These are phyloP conservation scores for Biston stratarius DNA, from an alignment of 2,888 invertebrate species.

Conservation along the genomic window DNA sequence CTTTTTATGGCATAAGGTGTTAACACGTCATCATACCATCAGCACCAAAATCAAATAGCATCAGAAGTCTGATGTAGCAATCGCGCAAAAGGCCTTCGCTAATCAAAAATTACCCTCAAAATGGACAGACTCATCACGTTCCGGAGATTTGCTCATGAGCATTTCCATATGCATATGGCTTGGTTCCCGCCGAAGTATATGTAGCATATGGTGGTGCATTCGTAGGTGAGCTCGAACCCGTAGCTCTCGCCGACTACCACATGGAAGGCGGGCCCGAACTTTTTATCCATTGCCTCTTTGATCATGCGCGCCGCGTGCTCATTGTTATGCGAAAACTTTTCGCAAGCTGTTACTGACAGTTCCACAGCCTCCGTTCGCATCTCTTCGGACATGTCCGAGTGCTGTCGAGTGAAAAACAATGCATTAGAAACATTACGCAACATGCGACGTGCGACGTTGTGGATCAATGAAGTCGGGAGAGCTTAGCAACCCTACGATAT, in stretches of 20 bases:
- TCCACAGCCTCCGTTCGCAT: slow-evolving; percentile 96
- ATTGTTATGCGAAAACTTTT: slow-evolving; percentile 95
- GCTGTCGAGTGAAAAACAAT: slow-evolving; percentile 82
- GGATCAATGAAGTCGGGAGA: too few relatives aligned
- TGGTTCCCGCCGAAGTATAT: slow-evolving; percentile 97
- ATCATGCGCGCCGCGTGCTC: slow-evolving; percentile 97
- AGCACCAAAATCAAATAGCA: not conserved
- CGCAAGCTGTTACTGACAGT: slow-evolving; percentile 96
- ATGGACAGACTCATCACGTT: slow-evolving; percentile 1
- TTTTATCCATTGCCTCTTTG: slow-evolving; percentile 98
- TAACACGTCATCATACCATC: not conserved
- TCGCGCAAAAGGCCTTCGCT: slow-evolving; percentile 6
- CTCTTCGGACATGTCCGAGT: slow-evolving; percentile 97
- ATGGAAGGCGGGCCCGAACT: slow-evolving; percentile 97
- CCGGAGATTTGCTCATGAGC: slow-evolving; percentile 82
- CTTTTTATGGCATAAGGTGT: slow-evolving; percentile 3
- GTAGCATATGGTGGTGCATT: slow-evolving; percentile 94
- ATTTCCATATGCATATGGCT: slow-evolving; percentile 96
- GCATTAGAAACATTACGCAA: not conserved
- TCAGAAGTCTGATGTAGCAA: slow-evolving; percentile 6
- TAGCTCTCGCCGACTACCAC: slow-evolving; percentile 98
- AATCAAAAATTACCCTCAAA: slow-evolving; percentile 28
- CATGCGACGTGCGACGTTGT: too few relatives aligned
- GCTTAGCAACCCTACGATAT: too few relatives aligned
- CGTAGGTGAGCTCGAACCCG: slow-evolving; percentile 97